A percentile compares a stretch with the other conserved stretches of the same genome.
Evolutionary conservation across 1,140 invertebrate species (phyloP).

Genomic region (Cotesia chilonis): DNA sequence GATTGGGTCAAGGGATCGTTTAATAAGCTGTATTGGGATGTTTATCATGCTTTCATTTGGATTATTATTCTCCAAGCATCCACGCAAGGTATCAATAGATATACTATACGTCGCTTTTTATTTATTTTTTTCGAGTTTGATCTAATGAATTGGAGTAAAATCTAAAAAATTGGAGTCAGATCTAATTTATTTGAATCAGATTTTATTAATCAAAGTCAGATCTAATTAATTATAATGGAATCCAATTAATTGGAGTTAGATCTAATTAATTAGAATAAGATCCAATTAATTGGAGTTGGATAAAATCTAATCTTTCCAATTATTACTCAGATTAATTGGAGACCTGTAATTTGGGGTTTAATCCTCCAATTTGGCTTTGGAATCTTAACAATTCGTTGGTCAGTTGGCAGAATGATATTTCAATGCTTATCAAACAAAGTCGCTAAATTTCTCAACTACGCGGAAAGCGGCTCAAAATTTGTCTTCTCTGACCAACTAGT

Average conservation of each 20-base stretch:
- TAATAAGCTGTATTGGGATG: slow-evolving; percentile 74
- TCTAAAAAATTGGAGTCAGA: too few species aligned
- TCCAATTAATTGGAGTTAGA: too few species aligned
- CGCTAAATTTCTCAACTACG: slow-evolving; percentile 81
- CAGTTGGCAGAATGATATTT: slow-evolving; percentile 78
- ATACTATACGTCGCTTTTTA: neutral
- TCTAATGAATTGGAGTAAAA: too few species aligned
- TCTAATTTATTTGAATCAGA: too few species aligned
- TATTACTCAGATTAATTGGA: slow-evolving; percentile 74
- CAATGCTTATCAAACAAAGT: slow-evolving; percentile 83
- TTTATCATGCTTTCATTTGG: slow-evolving; percentile 66
- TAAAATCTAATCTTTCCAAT: too few species aligned
- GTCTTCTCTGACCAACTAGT: slow-evolving; percentile 83
- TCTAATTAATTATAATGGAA: too few species aligned
- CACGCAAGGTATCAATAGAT: slow-evolving; percentile 60
- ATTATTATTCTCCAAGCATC: slow-evolving; percentile 73
- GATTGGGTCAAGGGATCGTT: slow-evolving; percentile 67
- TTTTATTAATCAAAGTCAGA: too few species aligned
- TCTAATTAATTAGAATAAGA: too few species aligned
- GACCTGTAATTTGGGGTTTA: slow-evolving; percentile 81
- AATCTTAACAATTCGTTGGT: slow-evolving; percentile 85
- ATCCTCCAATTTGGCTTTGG: slow-evolving; percentile 88
- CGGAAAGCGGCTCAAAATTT: slow-evolving; percentile 81
- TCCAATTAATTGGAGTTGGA: too few species aligned
- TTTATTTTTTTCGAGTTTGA: neutral